A percentile compares a stretch with the other conserved stretches of the same genome.
Conservation (phyloP, 2,888 invertebrate genomes). For the Isoperla grammatica region DNA sequence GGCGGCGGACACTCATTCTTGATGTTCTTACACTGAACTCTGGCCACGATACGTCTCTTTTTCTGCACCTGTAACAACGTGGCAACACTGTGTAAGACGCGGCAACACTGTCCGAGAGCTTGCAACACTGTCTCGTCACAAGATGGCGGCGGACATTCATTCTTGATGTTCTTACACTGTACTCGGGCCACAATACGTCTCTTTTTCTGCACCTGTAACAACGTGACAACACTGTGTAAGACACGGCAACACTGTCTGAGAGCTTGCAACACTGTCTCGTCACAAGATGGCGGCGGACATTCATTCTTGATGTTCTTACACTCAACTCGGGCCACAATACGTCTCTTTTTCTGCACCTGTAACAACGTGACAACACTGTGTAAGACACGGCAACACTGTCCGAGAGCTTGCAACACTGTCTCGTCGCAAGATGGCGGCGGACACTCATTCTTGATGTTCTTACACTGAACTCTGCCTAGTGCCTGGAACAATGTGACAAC, state of each 20-base stretch:
- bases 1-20: constrained; percentile 88
- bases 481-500: too few relatives aligned
- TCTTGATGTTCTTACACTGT: constrained; percentile 85
- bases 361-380: too few relatives aligned
- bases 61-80: constrained; percentile 75
- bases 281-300: constrained; percentile 82
- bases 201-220: constrained; percentile 77
- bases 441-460: constrained; percentile 88
- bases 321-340: constrained; percentile 82
- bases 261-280: constrained; percentile 66
- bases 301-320: constrained; percentile 90
- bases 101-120: too few relatives aligned
- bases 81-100: too few relatives aligned
- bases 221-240: too few relatives aligned
- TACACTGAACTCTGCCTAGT: constrained; percentile 83
- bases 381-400: too few relatives aligned
- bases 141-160: constrained; percentile 81
- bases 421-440: constrained; percentile 82
- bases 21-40: constrained; percentile 84
- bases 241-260: too few relatives aligned
- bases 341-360: constrained; percentile 81
- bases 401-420: constrained; percentile 56
- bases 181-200: constrained; percentile 82
- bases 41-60: constrained; percentile 80
- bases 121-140: constrained; percentile 78